phyloP scores from a whole-genome alignment of 2,113 vertebrate species.

The Ameiurus melas region DNA sequence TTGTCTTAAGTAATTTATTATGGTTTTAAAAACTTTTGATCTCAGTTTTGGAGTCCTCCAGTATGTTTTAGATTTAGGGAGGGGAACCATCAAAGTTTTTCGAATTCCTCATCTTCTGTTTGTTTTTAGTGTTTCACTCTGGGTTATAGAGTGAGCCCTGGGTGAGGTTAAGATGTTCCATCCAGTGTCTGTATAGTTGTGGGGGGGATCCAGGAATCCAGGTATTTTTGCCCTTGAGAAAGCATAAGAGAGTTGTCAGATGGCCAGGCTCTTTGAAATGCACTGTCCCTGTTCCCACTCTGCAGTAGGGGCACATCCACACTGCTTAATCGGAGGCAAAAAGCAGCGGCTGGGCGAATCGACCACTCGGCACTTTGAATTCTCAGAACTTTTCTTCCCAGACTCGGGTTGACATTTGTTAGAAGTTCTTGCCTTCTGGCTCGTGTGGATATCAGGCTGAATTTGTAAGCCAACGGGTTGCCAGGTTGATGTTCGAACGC shows the following conservation, averaged over 20 bases:
- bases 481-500: slow-evolving; percentile 64
- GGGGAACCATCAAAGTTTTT: slow-evolving; percentile 8
- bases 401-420: slow-evolving; percentile 57
- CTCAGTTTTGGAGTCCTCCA: neutral
- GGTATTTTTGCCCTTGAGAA: slow-evolving; percentile 39
- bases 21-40: neutral
- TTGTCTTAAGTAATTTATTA: neutral
- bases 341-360: slow-evolving; percentile 39
- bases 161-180: slow-evolving; percentile 3
- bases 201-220: neutral
- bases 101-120: neutral
- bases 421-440: slow-evolving; percentile 50
- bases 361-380: slow-evolving; percentile 56
- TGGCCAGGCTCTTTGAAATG: slow-evolving; percentile 42
- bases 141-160: neutral
- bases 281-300: slow-evolving; percentile 56
- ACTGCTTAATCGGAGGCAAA: slow-evolving; percentile 58
- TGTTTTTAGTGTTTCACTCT: slow-evolving; percentile 11
- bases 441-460: slow-evolving; percentile 53
- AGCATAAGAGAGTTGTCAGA: slow-evolving; percentile 31
- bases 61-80: neutral
- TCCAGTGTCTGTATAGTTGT: neutral
- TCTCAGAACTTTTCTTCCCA: slow-evolving; percentile 45
- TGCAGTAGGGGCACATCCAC: slow-evolving; percentile 52
- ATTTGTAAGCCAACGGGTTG: slow-evolving; percentile 54